These are phyloP conservation scores for Cepaea nemoralis DNA, from an alignment of 1,140 invertebrate species.

Conservation along the genomic window DNA sequence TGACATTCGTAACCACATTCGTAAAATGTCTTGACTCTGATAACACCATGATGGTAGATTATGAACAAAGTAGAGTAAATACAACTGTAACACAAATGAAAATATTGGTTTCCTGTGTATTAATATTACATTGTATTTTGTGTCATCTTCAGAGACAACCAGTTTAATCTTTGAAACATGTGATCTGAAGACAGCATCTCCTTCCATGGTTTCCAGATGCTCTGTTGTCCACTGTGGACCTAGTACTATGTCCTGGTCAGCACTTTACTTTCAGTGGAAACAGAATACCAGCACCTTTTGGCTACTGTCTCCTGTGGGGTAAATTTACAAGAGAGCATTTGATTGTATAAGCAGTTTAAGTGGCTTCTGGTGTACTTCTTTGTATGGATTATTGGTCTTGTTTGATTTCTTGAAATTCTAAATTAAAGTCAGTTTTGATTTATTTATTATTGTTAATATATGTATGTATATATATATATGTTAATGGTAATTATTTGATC, in stretches of 20 bases:
- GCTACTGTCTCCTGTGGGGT: constrained; percentile 64
- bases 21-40: too few relatives aligned
- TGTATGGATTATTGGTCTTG: background rate
- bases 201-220: constrained; percentile 60
- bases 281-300: constrained; percentile 61
- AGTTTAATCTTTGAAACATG: constrained; percentile 67
- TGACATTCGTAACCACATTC: too few relatives aligned
- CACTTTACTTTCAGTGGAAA: constrained; percentile 64
- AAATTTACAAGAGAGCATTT: constrained; percentile 33
- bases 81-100: too few relatives aligned
- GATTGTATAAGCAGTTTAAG: background rate
- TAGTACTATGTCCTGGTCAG: constrained; percentile 59
- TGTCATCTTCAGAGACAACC: constrained; percentile 58
- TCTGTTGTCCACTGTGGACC: constrained; percentile 60
- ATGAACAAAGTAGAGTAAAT: too few relatives aligned
- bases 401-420: background rate
- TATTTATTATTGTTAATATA: background rate
- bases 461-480: background rate
- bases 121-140: too few relatives aligned
- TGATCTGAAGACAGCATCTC: constrained; percentile 59
- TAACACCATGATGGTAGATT: too few relatives aligned
- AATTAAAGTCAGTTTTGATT: background rate
- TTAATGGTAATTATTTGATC: too few relatives aligned
- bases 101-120: too few relatives aligned
- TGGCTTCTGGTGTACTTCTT: background rate